Conservation (phyloP, 2,888 invertebrate species). For the Tinea semifulvella region DNA sequence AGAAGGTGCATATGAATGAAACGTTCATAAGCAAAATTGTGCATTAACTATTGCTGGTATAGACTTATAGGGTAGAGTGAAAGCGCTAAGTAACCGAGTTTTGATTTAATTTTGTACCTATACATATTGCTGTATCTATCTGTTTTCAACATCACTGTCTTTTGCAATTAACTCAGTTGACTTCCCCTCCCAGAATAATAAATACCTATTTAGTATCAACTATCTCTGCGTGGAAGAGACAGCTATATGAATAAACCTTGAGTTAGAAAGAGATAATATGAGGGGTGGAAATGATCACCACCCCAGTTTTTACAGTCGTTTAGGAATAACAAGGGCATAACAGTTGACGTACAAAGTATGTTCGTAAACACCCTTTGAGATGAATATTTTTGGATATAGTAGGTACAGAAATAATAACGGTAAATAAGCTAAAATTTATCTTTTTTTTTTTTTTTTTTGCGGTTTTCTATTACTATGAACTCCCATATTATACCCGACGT, state of each 20-base stretch:
- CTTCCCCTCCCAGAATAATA: conserved; percentile 55
- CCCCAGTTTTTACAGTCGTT: conserved; percentile 42
- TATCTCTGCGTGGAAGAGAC: conserved; percentile 34
- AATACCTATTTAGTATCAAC: conserved; percentile 62
- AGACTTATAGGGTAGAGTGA: no score
- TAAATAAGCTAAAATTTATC: neutral
- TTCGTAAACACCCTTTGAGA: conserved; percentile 1
- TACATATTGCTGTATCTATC: no score
- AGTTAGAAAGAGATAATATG: conserved; percentile 31
- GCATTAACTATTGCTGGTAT: no score
- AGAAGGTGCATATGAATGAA: no score
- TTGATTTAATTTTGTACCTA: no score
- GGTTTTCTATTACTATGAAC: neutral
- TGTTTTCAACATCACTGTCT: no score
- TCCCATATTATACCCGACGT: no score
- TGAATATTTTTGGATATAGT: conserved; percentile 13
- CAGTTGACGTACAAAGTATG: conserved; percentile 22
- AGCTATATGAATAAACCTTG: conserved; percentile 13
- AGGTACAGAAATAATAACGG: neutral
- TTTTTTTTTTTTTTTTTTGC: neutral
- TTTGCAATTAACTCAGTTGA: conserved; percentile 57
- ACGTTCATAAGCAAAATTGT: no score
- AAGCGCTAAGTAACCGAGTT: no score
- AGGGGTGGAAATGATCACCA: conserved; percentile 36
- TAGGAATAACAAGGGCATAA: conserved; percentile 36